Conservation (phyloP, 2,113 vertebrate species). For the Lycaon pictus region DNA sequence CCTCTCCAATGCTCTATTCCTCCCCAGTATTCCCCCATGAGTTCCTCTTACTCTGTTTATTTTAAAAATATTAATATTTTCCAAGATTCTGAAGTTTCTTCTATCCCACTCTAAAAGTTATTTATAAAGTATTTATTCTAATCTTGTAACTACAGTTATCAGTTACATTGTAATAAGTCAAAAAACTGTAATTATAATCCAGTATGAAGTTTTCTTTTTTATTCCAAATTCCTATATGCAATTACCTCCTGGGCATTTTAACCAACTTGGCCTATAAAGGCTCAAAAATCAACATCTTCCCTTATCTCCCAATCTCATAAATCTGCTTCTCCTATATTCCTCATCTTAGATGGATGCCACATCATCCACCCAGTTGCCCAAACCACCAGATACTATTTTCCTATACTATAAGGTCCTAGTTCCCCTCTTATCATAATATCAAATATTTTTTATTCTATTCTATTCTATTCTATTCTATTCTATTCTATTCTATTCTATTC, state of each 20-base stretch:
- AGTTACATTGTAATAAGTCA: not conserved
- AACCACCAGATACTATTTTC: not conserved
- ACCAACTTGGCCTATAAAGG: not conserved
- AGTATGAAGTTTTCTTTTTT: not conserved
- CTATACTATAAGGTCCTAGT: not conserved
- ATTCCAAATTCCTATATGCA: not conserved
- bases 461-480: not conserved
- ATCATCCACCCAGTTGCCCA: not conserved
- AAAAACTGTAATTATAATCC: not conserved
- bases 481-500: not conserved
- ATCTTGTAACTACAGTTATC: not conserved
- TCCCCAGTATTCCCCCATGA: not conserved
- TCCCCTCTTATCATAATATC: not conserved
- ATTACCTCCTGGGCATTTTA: not conserved
- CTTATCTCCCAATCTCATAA: not conserved
- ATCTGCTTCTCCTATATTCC: not conserved
- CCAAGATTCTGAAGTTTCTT: not conserved
- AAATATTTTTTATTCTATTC: not conserved
- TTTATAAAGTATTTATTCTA: conserved; percentile 3
- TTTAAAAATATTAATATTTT: not conserved
- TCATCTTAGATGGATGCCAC: not conserved
- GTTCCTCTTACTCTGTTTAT: not conserved
- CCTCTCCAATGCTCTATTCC: not conserved
- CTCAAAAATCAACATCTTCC: not conserved
- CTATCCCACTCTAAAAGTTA: not conserved